Percentiles rank a stretch among this genome's conserved stretches.
Evolutionary conservation across 2,113 vertebrate species (phyloP).

Genomic region (Rousettus leschenaultii): DNA sequence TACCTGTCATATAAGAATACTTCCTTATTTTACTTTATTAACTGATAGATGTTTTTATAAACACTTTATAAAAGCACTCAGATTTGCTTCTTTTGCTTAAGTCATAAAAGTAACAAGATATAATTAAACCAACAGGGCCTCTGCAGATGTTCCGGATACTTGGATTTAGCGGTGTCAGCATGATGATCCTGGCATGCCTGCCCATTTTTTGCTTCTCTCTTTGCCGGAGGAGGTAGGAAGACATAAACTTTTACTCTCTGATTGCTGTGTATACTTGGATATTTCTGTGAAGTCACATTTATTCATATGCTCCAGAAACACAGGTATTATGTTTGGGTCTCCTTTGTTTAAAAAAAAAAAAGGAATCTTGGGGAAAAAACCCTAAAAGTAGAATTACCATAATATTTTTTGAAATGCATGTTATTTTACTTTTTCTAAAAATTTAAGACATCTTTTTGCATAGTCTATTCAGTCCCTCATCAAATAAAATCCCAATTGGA

Average conservation of each 20-base stretch:
- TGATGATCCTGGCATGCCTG: constrained; percentile 66
- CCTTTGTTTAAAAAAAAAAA: not conserved
- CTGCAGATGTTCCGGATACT: constrained; percentile 67
- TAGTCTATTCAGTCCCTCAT: not conserved
- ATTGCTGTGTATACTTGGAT: constrained; percentile 2
- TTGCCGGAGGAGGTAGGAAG: constrained; percentile 74
- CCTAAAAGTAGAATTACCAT: not conserved
- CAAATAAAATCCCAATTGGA: not conserved
- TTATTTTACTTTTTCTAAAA: constrained; percentile 11
- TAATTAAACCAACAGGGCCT: constrained; percentile 71
- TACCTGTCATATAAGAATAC: constrained; percentile 19
- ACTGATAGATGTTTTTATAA: not conserved
- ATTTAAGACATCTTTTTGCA: not conserved
- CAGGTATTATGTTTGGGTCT: not conserved
- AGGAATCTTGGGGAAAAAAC: not conserved
- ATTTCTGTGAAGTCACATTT: constrained; percentile 26
- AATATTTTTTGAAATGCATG: not conserved
- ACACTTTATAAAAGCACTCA: not conserved
- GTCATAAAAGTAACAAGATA: constrained; percentile 54
- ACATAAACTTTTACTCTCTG: constrained; percentile 12
- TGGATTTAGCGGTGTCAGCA: not conserved
- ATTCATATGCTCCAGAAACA: constrained; percentile 1
- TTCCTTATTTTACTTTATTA: not conserved
- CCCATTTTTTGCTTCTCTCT: constrained; percentile 60
- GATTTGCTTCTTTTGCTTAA: not conserved